phyloP scores from a whole-genome alignment of 2,797 vertebrate species.

The Myoxocephalus aenaeus region DNA sequence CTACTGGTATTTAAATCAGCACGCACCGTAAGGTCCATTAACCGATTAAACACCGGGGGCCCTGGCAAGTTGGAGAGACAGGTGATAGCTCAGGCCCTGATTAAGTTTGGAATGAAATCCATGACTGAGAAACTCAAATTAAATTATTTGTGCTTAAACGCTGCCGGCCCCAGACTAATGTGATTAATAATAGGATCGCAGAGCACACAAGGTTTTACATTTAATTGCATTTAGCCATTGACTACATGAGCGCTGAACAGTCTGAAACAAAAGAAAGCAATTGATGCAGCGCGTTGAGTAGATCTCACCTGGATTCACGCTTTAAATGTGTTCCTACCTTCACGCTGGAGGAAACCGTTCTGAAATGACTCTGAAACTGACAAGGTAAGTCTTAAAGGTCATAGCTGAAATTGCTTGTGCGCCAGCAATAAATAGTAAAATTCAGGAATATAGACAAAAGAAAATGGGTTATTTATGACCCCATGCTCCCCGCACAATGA shows the following conservation, averaged over 20 bases:
- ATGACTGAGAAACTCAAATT: constrained; percentile 58
- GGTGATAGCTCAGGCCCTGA: constrained; percentile 47
- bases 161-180: constrained; percentile 45
- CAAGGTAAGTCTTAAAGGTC: constrained; percentile 62
- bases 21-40: constrained; percentile 43
- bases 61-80: constrained; percentile 28
- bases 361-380: constrained; percentile 37
- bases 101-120: constrained; percentile 57
- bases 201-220: constrained; percentile 28
- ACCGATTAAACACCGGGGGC: constrained; percentile 51
- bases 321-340: constrained; percentile 29
- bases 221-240: constrained; percentile 46
- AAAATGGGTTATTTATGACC: constrained; percentile 77
- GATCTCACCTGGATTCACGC: constrained; percentile 18
- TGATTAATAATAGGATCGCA: constrained; percentile 42
- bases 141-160: constrained; percentile 62
- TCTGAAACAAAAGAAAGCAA: constrained; percentile 4
- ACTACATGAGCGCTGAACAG: background rate
- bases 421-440: constrained; percentile 53
- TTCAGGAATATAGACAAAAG: constrained; percentile 62
- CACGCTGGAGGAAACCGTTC: constrained; percentile 25
- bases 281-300: background rate
- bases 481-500: constrained; percentile 40
- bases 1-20: constrained; percentile 41
- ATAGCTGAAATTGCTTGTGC: constrained; percentile 55